Percentiles rank a stretch among this genome's conserved stretches.
Conservation (phyloP, 1,140 invertebrate species). For the Bombus pyrosoma region DNA sequence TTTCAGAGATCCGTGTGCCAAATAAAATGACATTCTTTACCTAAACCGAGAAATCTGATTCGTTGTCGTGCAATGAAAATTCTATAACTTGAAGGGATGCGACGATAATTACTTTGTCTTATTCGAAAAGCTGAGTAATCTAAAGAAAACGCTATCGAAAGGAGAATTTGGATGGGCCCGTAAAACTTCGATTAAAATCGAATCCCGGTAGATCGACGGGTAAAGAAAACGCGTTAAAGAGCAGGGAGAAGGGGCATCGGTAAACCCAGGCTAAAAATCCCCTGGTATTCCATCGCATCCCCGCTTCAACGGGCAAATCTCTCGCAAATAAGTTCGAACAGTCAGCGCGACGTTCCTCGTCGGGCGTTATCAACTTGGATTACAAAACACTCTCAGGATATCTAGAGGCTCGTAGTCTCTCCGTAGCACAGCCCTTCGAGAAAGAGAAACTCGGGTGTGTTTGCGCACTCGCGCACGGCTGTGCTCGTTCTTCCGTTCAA, state of each 20-base stretch:
- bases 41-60: no score
- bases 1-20: no score
- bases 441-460: no score
- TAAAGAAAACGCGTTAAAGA: neutral
- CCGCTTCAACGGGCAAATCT: conserved; percentile 17
- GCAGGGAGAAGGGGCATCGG: neutral
- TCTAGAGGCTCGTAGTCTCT: neutral
- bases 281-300: neutral
- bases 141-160: neutral
- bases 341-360: neutral
- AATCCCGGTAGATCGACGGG: conserved; percentile 2
- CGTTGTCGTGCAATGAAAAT: neutral
- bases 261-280: neutral
- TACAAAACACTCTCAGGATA: conserved; percentile 38
- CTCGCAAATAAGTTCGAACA: conserved; percentile 38
- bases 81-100: neutral
- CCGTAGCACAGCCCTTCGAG: neutral
- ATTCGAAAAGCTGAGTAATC: neutral
- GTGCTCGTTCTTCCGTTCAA: neutral
- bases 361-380: conserved; percentile 41
- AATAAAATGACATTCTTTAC: no score
- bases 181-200: conserved; percentile 18
- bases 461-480: neutral
- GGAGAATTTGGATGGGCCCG: neutral
- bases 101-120: neutral